These are phyloP conservation scores for Myrmecophaga tridactyla DNA, from an alignment of 2,113 vertebrate genomes.

Conservation along the genomic window DNA sequence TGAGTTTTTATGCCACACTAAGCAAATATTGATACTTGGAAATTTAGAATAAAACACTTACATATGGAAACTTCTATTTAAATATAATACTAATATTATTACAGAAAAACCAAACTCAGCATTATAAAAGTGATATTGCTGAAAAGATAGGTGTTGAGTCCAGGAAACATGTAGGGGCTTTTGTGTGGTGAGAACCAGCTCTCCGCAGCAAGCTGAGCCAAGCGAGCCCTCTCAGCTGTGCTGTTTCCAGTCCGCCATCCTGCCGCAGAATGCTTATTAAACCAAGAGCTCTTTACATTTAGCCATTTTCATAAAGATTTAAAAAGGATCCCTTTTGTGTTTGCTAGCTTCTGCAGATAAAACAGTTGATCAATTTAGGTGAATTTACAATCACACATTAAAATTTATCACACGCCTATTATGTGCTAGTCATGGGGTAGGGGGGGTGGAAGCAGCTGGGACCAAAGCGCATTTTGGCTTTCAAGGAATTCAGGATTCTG, in stretches of 20 bases:
- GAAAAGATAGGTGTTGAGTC: background rate
- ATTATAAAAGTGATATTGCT: background rate
- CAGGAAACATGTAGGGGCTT: background rate
- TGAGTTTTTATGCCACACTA: background rate
- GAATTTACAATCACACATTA: background rate
- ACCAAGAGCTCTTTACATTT: background rate
- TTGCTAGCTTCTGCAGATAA: background rate
- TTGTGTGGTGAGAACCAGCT: fast-evolving
- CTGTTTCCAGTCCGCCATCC: background rate
- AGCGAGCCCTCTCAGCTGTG: fast-evolving
- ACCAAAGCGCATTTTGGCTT: background rate
- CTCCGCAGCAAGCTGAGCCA: fast-evolving
- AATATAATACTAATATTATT: background rate
- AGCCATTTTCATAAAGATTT: background rate
- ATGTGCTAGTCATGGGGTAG: background rate
- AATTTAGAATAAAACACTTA: background rate
- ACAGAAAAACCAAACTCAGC: background rate
- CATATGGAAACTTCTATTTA: background rate
- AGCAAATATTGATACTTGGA: background rate
- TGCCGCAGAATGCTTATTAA: no score
- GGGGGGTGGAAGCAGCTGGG: background rate
- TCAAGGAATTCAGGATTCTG: background rate
- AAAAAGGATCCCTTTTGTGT: background rate
- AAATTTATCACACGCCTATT: background rate
- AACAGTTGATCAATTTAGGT: background rate